Percentiles rank a stretch among this genome's conserved stretches.
Evolutionary conservation across 2,113 vertebrate genomes (phyloP).

Genomic region (Corynorhinus townsendii): DNA sequence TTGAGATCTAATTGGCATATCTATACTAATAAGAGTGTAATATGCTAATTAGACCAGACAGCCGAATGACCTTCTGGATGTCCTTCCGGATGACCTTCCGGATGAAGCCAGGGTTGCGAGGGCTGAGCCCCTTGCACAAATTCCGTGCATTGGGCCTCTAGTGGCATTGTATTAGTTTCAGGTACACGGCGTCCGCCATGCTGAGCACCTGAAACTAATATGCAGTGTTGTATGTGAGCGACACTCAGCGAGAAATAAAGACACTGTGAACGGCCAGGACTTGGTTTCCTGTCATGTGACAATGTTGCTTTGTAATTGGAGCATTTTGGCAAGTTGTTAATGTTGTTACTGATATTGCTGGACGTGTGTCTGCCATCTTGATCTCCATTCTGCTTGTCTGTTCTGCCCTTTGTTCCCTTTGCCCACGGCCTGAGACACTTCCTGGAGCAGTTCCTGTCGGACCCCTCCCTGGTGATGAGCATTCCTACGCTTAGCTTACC

Average conservation of each 20-base stretch:
- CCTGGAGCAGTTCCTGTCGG: not conserved
- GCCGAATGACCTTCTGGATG: too few relatives aligned
- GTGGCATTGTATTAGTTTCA: too few relatives aligned
- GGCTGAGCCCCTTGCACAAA: too few relatives aligned
- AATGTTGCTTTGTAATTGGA: not conserved
- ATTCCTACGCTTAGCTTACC: not conserved
- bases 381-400: not conserved
- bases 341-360: too few relatives aligned
- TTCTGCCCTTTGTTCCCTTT: not conserved
- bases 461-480: not conserved
- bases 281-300: not conserved
- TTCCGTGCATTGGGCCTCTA: too few relatives aligned
- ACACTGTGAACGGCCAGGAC: not conserved
- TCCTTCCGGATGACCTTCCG: too few relatives aligned
- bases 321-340: not conserved
- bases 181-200: too few relatives aligned
- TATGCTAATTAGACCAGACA: too few relatives aligned
- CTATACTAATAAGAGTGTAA: too few relatives aligned
- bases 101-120: too few relatives aligned
- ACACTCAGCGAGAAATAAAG: not conserved
- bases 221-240: not conserved
- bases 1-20: not conserved
- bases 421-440: not conserved
- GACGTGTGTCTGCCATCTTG: not conserved
- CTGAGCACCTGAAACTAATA: not conserved